These are phyloP conservation scores for Telmatochromis sp. DNA, from an alignment of 2,113 vertebrate species.

Conservation along the genomic window DNA sequence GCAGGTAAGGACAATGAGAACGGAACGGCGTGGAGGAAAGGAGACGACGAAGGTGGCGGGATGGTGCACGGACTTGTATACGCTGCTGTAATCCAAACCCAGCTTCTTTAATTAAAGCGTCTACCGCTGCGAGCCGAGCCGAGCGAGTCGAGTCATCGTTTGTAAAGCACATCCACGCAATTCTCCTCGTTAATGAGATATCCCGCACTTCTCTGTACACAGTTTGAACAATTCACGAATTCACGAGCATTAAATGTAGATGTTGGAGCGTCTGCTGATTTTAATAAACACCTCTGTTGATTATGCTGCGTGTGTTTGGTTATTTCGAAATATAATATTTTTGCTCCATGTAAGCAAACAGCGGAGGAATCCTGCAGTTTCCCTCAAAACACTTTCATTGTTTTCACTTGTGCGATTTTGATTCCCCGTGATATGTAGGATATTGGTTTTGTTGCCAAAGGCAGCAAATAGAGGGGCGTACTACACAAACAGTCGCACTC, in stretches of 20 bases:
- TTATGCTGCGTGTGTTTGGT: constrained; percentile 8
- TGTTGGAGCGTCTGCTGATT: neutral
- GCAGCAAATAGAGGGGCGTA: constrained; percentile 29
- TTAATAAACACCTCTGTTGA: constrained; percentile 23
- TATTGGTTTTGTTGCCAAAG: constrained; percentile 52
- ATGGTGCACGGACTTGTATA: neutral
- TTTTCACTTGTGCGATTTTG: constrained; percentile 42
- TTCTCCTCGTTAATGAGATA: neutral
- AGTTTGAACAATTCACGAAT: neutral
- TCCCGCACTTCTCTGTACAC: neutral
- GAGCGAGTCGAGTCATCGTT: neutral
- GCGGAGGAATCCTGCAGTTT: constrained; percentile 14
- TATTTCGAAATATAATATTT: constrained; percentile 20
- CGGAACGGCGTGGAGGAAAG: neutral
- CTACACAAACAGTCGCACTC: constrained; percentile 41
- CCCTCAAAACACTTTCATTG: constrained; percentile 26
- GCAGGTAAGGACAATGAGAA: constrained; percentile 59
- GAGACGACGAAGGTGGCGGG: neutral
- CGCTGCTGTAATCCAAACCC: neutral
- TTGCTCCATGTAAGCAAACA: constrained; percentile 23
- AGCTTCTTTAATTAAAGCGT: neutral
- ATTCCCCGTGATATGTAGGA: constrained; percentile 42
- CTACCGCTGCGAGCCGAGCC: neutral
- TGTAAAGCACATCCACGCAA: neutral
- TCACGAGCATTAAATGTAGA: neutral